These are phyloP conservation scores for Melanchra persicariae DNA, from an alignment of 2,888 invertebrate species.

Conservation along the genomic window DNA sequence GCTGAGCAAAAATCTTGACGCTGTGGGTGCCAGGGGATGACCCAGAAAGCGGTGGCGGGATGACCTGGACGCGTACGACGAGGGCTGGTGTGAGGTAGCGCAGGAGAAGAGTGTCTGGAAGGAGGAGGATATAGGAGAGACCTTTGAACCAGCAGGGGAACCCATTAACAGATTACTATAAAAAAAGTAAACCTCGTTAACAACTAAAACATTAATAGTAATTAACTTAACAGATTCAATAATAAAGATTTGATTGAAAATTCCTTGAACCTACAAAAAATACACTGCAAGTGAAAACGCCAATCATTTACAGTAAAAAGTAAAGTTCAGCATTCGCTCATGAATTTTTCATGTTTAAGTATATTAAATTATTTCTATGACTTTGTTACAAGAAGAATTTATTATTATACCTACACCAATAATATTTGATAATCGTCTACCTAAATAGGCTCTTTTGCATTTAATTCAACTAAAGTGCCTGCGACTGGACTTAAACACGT, in stretches of 20 bases:
- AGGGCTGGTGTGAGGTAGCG: too few species aligned
- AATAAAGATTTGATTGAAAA: background rate
- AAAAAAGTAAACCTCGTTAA: background rate
- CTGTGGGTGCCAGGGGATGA: too few species aligned
- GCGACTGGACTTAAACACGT: conserved; percentile 45
- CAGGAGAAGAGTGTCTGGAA: too few species aligned
- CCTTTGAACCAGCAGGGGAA: too few species aligned
- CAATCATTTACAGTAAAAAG: background rate
- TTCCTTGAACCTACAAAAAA: conserved; percentile 1
- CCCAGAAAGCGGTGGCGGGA: too few species aligned
- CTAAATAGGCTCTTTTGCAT: conserved; percentile 31
- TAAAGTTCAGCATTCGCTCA: background rate
- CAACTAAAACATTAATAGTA: background rate
- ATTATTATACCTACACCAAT: background rate
- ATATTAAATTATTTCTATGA: background rate
- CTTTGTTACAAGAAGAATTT: background rate
- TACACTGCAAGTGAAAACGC: background rate
- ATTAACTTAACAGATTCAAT: conserved; percentile 4
- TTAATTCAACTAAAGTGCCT: conserved; percentile 47
- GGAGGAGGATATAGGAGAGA: too few species aligned
- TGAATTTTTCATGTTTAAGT: too few species aligned
- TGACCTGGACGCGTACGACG: too few species aligned
- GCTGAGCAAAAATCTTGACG: too few species aligned
- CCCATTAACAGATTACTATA: too few species aligned
- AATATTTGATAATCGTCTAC: conserved; percentile 29